Conservation (phyloP, 2,113 vertebrate species). For the Erythrocebus patas region DNA sequence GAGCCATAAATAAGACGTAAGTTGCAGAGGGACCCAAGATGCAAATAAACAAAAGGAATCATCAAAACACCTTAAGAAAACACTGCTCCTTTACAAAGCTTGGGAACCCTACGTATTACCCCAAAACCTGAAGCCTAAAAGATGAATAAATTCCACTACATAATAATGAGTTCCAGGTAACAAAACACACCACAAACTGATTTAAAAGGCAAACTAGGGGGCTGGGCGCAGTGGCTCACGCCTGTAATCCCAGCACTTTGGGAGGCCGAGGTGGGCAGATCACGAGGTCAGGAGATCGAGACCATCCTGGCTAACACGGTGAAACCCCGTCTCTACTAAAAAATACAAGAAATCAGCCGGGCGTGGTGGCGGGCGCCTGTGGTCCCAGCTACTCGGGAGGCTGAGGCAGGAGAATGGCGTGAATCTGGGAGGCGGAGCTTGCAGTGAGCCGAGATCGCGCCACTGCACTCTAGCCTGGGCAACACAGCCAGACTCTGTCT, state of each 20-base stretch:
- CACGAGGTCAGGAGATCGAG: no score
- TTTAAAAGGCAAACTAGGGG: background rate
- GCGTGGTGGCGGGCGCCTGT: accelerated
- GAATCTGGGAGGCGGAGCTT: no score
- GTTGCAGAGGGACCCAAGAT: background rate
- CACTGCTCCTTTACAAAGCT: background rate
- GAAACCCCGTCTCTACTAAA: no score
- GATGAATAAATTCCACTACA: background rate
- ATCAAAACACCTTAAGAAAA: background rate
- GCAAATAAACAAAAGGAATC: background rate
- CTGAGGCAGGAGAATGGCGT: no score
- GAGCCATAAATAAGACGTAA: background rate
- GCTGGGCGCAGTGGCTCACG: accelerated
- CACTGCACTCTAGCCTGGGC: accelerated
- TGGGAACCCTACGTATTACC: background rate
- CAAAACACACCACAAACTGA: background rate
- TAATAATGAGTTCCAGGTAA: background rate
- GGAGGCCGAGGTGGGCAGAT: no score
- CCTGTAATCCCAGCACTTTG: no score
- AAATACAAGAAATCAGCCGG: no score
- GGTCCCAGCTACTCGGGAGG: no score
- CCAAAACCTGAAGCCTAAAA: background rate
- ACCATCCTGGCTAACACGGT: no score
- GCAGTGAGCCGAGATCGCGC: no score
- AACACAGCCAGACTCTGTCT: no score